phyloP scores from a whole-genome alignment of 1,140 invertebrate species.

The Melitaea cinxia region DNA sequence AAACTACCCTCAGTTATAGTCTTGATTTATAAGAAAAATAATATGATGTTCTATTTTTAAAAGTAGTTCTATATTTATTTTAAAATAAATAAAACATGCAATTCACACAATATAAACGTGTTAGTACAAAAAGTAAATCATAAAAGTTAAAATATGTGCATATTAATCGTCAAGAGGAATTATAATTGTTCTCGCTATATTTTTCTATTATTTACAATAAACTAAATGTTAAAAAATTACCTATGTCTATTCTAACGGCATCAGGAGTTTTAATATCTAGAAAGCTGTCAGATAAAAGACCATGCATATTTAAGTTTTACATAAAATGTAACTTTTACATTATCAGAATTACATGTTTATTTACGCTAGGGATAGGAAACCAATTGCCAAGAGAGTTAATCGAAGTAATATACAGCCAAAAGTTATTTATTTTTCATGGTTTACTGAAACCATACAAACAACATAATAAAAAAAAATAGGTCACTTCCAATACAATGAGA shows the following conservation, averaged over 20 bases:
- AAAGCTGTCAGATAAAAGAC: slow-evolving; percentile 46
- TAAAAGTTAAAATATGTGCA: slow-evolving; percentile 28
- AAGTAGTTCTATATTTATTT: neutral
- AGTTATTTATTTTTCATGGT: neutral
- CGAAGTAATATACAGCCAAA: neutral
- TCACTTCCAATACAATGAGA: too few relatives aligned
- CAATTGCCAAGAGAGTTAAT: slow-evolving; percentile 49
- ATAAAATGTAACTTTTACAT: slow-evolving; percentile 41
- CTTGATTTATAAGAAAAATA: neutral
- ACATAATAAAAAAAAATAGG: too few relatives aligned
- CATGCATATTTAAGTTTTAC: slow-evolving; percentile 45
- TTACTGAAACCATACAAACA: too few relatives aligned
- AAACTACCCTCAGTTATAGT: neutral
- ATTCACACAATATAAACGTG: slow-evolving; percentile 24
- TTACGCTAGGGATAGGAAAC: slow-evolving; percentile 14
- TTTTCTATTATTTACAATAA: neutral
- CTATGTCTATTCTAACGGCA: slow-evolving; percentile 17
- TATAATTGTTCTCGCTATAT: neutral
- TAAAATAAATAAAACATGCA: slow-evolving; percentile 29
- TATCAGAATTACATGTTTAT: slow-evolving; percentile 34
- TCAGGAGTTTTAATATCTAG: slow-evolving; percentile 24
- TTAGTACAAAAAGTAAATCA: slow-evolving; percentile 32
- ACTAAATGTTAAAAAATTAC: slow-evolving; percentile 18
- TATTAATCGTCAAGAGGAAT: slow-evolving; percentile 15
- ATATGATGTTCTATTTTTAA: neutral